Evolutionary conservation across 2,888 invertebrate genomes (phyloP), one percentile per base, ranked within the genome.

Genomic region (Protodeltote pygarga): DNA sequence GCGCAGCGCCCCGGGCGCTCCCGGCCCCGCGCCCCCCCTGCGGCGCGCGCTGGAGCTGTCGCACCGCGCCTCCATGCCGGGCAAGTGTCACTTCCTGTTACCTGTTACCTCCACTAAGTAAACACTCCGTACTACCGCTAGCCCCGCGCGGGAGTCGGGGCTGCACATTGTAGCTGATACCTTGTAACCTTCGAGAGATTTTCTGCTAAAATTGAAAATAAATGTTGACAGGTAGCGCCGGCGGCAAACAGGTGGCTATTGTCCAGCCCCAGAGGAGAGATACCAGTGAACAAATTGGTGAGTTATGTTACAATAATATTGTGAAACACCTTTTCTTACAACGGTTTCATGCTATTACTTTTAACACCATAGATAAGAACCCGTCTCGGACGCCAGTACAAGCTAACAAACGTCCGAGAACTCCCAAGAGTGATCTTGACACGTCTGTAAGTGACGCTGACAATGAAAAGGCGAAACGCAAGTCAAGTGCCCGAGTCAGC

Each of bases 241-340:
- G 83, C 9, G 85, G 82, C 3, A 87, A 88, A 53, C 92, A 92
- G 54, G 89, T 92, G 40, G 92, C 92, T 3, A 79, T 92, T 5
- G 92, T 92, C 23, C 92, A 91, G 61, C 92, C 92, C 0, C 91
- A 89, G 55, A 66, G 91, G 19, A 66, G 92, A 45, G 85, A 84
- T 45, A 71, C 80, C 2, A 52, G 38, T 1, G 75, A 79, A 3
- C 73, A 66, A 11, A 70, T 54, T 23, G 84, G 89, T 87, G 41
- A 79, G 77, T 6, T 20, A 10, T 5, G 5, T 5, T 6, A 1
- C 2, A 20, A 3, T 25, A 8, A 5, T 5, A n/a, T n/a, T n/a
- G n/a, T n/a, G n/a, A n/a, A n/a, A n/a, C n/a, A n/a, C n/a, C n/a
- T n/a, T n/a, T n/a, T n/a, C n/a, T n/a, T n/a, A n/a, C n/a, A n/a